Base-by-base conservation (phyloP, 2,888 invertebrate genomes). In the Polymixis lichenea region DNA sequence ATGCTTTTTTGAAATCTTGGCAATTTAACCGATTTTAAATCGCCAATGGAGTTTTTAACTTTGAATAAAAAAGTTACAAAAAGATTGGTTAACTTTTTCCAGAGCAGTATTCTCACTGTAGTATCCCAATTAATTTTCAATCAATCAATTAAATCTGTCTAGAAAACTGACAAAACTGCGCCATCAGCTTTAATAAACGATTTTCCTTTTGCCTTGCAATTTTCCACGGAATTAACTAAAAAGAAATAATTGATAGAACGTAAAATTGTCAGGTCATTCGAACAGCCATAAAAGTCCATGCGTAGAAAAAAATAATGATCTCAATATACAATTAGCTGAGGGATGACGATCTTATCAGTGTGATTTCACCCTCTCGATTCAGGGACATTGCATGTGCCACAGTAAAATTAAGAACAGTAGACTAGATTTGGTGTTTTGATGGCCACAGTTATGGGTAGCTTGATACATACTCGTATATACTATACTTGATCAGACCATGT, bases 341-440 rank as follows among this genome's bases (percentile, higher is more conserved):
- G 70, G 73, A 70, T 74, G 72, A 77, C 86, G 80, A 86, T 84
- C 82, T 87, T 87, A 87, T 87, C 87, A 74, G 58, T 87, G 82
- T 87, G 87, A 83, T 86, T 87, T 83, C 88, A 87, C 76, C 73
- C 83, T 79, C 85, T 82, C 74, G 53, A 72, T 75, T 83, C 46
- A 60, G 32, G 73, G 78, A 77, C 81, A 67, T 80, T 79, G 80
- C 87, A 75, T 56, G 67, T 17, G 25, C 19, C 76, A 84, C 62
- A 62, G 75, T 66, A 1, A 19, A 61, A 1, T 43, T 32, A 3
- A 2, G 0, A 60, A 13, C 68, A 85, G 81, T n/a, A 79, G 66
- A 46, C 58, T 32, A 17, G 11, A 22, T 22, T 25, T 2, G 1
- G 2, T 22, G 15, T 28, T 2, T 28, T 28, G 6, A 17, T 53